phyloP scores from a whole-genome alignment of 2,888 invertebrate species.

The Meliscaeva auricollis region DNA sequence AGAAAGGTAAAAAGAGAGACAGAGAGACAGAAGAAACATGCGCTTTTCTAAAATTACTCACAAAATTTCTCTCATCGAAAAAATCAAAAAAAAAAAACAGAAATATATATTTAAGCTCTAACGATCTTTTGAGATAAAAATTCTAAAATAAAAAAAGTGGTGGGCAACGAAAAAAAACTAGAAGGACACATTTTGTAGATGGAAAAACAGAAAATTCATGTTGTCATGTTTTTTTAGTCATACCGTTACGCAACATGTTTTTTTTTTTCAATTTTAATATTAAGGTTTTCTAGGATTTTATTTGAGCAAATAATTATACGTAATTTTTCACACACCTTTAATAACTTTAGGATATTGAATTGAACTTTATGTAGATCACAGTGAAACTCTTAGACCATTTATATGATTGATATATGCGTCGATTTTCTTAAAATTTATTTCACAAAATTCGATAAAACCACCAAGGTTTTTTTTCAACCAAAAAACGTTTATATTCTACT shows the following conservation, averaged over 20 bases:
- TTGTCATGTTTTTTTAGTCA: conserved; percentile 72
- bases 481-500: neutral
- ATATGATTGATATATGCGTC: neutral
- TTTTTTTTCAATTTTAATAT: conserved; percentile 1
- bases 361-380: neutral
- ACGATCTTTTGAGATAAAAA: conserved; percentile 35
- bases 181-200: conserved; percentile 65
- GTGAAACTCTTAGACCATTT: too few relatives aligned
- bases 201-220: conserved; percentile 70
- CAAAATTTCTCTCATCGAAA: neutral
- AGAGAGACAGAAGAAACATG: conserved; percentile 43
- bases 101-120: conserved; percentile 1
- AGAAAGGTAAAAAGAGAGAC: conserved; percentile 13
- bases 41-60: conserved; percentile 38
- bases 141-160: conserved; percentile 62
- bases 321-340: conserved; percentile 23
- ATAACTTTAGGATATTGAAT: neutral
- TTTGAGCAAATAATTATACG: neutral
- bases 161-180: conserved; percentile 24
- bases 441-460: neutral
- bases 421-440: neutral
- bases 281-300: neutral
- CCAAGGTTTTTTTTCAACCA: conserved; percentile 18
- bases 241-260: conserved; percentile 62
- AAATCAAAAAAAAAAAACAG: neutral